Conservation (phyloP, 2,797 vertebrate species). For the Amphiprion clarkii region DNA sequence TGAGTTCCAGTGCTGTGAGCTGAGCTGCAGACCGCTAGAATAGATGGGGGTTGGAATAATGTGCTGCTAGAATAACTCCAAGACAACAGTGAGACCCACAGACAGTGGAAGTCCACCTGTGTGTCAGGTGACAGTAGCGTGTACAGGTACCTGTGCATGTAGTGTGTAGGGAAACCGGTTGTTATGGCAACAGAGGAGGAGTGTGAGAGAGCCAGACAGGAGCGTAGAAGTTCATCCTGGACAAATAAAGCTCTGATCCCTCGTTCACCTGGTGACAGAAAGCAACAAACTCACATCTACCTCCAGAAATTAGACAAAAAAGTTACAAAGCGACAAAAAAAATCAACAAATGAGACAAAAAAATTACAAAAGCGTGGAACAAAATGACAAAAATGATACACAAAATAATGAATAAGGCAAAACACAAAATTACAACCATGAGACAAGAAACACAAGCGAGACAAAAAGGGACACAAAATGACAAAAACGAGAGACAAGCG, state of each 20-base stretch:
- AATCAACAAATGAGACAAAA: no score
- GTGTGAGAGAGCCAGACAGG: conserved; percentile 88
- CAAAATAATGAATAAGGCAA: no score
- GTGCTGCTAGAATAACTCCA: no score
- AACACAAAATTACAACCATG: no score
- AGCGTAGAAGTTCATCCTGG: conserved; percentile 86
- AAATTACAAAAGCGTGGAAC: no score
- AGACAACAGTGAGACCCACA: no score
- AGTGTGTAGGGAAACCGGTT: conserved; percentile 88
- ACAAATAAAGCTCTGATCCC: conserved; percentile 82
- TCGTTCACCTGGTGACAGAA: conserved; percentile 79
- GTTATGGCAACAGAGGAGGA: conserved; percentile 79
- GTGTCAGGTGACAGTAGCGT: neutral
- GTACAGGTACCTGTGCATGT: conserved; percentile 58
- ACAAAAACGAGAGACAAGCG: no score
- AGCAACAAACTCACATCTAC: neutral
- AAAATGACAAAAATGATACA: no score
- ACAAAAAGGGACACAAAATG: no score
- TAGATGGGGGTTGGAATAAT: neutral
- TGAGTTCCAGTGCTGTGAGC: neutral
- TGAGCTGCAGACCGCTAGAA: neutral
- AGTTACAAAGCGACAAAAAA: no score
- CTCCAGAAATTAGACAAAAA: no score
- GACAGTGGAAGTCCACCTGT: neutral
- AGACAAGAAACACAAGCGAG: no score